These are phyloP conservation scores for Bellardia pandia DNA, from an alignment of 2,888 invertebrate species.

Conservation along the genomic window DNA sequence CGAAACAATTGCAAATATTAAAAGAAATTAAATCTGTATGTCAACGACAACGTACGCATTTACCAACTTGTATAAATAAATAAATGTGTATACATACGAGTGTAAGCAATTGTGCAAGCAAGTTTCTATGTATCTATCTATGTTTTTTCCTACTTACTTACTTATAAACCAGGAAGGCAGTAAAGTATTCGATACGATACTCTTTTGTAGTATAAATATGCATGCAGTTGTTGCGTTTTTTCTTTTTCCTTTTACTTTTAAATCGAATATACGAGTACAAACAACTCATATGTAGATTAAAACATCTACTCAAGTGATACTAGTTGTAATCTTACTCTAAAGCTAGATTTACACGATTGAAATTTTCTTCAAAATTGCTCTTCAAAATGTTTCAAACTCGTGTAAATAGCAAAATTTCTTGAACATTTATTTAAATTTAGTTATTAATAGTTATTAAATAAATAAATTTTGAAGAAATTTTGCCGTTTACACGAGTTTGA, in stretches of 20 bases:
- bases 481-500: too few relatives aligned
- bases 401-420: too few relatives aligned
- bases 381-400: too few relatives aligned
- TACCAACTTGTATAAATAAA: not conserved
- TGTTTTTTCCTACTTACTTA: not conserved
- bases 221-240: not conserved
- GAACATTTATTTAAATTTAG: too few relatives aligned
- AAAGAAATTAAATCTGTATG: slow-evolving; percentile 74
- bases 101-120: slow-evolving; percentile 21
- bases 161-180: slow-evolving; percentile 67
- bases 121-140: not conserved
- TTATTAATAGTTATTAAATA: too few relatives aligned
- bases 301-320: slow-evolving; percentile 42
- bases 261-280: slow-evolving; percentile 1
- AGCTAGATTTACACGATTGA: too few relatives aligned
- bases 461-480: too few relatives aligned
- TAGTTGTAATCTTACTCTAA: slow-evolving; percentile 23
- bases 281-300: slow-evolving; percentile 59
- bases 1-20: slow-evolving; percentile 73
- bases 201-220: not conserved
- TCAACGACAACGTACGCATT: slow-evolving; percentile 20
- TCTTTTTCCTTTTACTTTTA: slow-evolving; percentile 5
- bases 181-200: slow-evolving; percentile 52
- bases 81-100: not conserved
- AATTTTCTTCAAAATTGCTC: too few relatives aligned